A percentile compares a stretch with the other conserved stretches of the same genome.
These are phyloP conservation scores for Ormyrus nitidulus DNA, from an alignment of 2,888 invertebrate genomes.

Conservation along the genomic window DNA sequence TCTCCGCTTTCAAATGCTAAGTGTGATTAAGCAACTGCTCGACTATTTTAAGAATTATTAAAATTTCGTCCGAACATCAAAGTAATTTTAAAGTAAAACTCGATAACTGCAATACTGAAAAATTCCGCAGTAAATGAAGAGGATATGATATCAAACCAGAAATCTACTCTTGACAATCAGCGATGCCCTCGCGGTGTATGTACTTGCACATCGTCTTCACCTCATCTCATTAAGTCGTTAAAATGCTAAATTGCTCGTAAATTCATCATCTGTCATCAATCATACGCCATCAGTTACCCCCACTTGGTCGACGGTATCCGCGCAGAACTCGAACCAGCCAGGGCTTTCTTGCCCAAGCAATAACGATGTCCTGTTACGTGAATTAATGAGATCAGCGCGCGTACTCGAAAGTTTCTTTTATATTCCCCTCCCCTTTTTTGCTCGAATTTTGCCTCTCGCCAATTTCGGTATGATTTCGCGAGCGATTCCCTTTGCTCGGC, in stretches of 20 bases:
- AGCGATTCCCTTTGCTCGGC: background rate
- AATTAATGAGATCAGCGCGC: constrained; percentile 33
- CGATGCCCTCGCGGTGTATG: background rate
- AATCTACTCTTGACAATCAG: constrained; percentile 15
- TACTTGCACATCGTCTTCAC: background rate
- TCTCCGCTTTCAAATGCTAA: too few species aligned
- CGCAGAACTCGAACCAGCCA: constrained; percentile 11
- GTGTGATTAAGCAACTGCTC: too few species aligned
- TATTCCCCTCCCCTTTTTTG: background rate
- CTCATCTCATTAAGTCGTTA: constrained; percentile 50
- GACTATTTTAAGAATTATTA: too few species aligned
- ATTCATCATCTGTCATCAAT: constrained; percentile 50
- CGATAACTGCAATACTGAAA: background rate
- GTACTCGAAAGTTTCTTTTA: constrained; percentile 16
- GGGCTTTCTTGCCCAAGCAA: constrained; percentile 12
- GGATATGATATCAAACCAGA: constrained; percentile 28
- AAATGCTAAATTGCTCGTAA: constrained; percentile 51
- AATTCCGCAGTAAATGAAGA: background rate
- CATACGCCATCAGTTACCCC: constrained; percentile 33
- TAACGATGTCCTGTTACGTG: constrained; percentile 33
- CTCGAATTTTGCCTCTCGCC: background rate
- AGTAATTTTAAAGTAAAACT: too few species aligned
- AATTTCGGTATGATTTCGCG: background rate
- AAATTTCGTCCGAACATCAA: too few species aligned
- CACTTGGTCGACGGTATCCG: background rate